phyloP scores from a whole-genome alignment of 2,113 vertebrate genomes.

The Hystrix cristata region DNA sequence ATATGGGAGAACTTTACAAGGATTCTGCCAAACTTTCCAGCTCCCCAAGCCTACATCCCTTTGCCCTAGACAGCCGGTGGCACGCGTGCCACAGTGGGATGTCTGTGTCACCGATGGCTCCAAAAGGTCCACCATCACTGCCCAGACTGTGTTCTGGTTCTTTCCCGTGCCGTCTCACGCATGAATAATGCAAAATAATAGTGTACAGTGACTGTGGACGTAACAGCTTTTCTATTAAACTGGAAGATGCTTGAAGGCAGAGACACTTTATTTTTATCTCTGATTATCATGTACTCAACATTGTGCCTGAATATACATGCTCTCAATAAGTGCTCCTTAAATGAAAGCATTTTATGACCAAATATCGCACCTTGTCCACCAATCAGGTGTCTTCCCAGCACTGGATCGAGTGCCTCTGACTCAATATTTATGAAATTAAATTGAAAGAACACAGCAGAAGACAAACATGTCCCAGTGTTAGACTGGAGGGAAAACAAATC shows the following conservation, averaged over 20 bases:
- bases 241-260: not conserved
- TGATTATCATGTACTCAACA: not conserved
- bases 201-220: not conserved
- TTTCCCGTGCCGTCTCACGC: not conserved
- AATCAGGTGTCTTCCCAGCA: not conserved
- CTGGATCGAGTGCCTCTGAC: not conserved
- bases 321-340: not conserved
- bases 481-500: not conserved
- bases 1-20: not conserved
- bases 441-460: not conserved
- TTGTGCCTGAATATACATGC: not conserved
- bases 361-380: not conserved
- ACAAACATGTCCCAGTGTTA: not conserved
- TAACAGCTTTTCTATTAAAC: slow-evolving; percentile 20
- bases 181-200: not conserved
- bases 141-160: not conserved
- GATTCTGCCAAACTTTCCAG: not conserved
- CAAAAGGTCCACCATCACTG: not conserved
- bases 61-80: not conserved
- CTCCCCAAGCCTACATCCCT: not conserved
- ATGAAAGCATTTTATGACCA: slow-evolving; percentile 19
- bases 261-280: not conserved
- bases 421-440: slow-evolving; percentile 35
- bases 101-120: not conserved
- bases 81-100: not conserved